phyloP scores from a whole-genome alignment of 2,888 invertebrate genomes.

The Fragum whitleyi region DNA sequence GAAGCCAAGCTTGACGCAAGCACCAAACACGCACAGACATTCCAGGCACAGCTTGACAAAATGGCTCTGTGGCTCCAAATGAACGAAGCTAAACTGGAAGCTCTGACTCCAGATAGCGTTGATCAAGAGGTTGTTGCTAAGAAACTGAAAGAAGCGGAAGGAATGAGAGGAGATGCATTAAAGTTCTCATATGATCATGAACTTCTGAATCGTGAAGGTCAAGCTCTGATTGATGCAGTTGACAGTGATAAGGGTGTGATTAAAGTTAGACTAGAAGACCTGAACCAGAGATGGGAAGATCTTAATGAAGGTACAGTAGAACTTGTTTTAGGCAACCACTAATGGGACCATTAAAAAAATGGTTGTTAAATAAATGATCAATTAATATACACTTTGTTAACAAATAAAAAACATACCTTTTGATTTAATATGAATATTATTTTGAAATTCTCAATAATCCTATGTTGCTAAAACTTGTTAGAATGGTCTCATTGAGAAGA shows the following conservation, averaged over 20 bases:
- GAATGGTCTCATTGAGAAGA: too few relatives aligned
- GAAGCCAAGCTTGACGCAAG: conserved; percentile 84
- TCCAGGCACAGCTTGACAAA: conserved; percentile 92
- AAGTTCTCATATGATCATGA: conserved; percentile 97
- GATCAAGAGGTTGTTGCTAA: conserved; percentile 92
- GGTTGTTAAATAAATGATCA: too few relatives aligned
- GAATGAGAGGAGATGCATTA: conserved; percentile 96
- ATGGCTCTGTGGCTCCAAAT: conserved; percentile 90
- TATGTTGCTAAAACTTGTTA: too few relatives aligned
- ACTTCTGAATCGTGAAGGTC: conserved; percentile 88
- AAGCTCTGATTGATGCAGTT: conserved; percentile 94
- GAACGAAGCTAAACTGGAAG: conserved; percentile 93
- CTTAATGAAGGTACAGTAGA: conserved; percentile 86
- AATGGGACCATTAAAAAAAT: too few relatives aligned
- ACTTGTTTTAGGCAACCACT: too few relatives aligned
- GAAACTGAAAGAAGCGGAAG: conserved; percentile 93
- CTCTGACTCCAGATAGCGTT: conserved; percentile 88
- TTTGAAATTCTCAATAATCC: too few relatives aligned
- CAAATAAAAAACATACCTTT: too few relatives aligned
- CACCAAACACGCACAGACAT: conserved; percentile 90
- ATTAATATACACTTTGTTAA: too few relatives aligned
- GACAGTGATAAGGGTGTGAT: conserved; percentile 96
- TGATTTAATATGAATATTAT: too few relatives aligned
- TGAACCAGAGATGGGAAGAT: conserved; percentile 96
- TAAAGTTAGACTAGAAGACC: conserved; percentile 91